These are phyloP conservation scores for Cynodonichthys magdalenae DNA, from an alignment of 2,797 vertebrate species.

Conservation along the genomic window DNA sequence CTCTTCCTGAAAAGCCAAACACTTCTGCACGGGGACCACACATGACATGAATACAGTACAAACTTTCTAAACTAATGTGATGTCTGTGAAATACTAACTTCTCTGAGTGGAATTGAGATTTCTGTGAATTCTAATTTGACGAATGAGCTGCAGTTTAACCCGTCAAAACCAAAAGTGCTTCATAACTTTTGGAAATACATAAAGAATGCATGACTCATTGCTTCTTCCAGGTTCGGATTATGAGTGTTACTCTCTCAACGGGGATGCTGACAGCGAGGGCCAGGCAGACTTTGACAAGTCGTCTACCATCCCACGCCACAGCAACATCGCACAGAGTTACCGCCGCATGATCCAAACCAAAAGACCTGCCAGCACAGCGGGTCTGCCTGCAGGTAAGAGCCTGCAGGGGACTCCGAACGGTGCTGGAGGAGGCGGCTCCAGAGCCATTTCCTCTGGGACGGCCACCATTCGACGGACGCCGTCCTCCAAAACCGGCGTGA, in stretches of 20 bases:
- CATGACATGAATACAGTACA: not conserved
- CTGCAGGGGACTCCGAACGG: constrained; percentile 74
- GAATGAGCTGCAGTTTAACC: constrained; percentile 20
- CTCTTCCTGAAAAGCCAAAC: not conserved
- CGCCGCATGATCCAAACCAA: constrained; percentile 98
- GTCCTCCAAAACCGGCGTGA: constrained; percentile 93
- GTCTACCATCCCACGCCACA: constrained; percentile 96
- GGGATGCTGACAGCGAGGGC: constrained; percentile 87
- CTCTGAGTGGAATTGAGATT: not conserved
- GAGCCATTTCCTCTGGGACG: constrained; percentile 85
- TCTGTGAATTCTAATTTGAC: not conserved
- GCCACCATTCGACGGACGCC: constrained; percentile 96
- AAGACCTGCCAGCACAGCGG: constrained; percentile 93
- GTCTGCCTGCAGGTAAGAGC: constrained; percentile 83
- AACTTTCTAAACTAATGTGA: not conserved
- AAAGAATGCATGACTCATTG: constrained; percentile 20
- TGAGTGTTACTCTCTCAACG: constrained; percentile 96
- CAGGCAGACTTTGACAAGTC: constrained; percentile 95
- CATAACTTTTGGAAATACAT: constrained; percentile 1
- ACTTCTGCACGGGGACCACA: not conserved
- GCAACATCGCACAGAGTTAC: constrained; percentile 97
- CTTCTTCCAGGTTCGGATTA: constrained; percentile 89
- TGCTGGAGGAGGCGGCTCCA: constrained; percentile 59
- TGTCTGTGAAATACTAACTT: constrained; percentile 1
- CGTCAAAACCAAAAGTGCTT: constrained; percentile 5